Percentiles rank a stretch among this genome's conserved stretches.
Conservation (phyloP, 2,113 vertebrate genomes). For the Platysternon megacephalum region DNA sequence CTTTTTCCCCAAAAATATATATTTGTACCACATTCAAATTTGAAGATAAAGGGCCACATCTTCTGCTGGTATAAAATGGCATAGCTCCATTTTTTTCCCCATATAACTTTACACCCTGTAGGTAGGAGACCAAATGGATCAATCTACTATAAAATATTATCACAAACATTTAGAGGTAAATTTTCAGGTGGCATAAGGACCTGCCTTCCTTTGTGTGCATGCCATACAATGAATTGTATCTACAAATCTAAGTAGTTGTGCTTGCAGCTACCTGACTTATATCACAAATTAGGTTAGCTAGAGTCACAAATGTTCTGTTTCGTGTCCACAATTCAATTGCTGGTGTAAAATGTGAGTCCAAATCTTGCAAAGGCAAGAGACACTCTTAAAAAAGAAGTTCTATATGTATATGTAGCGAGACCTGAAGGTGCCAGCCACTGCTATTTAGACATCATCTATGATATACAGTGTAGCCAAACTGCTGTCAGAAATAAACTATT, state of each 20-base stretch:
- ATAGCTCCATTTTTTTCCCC: background rate
- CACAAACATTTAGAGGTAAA: background rate
- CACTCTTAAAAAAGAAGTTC: background rate
- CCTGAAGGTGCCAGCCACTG: constrained; percentile 12
- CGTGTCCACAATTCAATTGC: background rate
- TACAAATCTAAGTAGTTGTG: background rate
- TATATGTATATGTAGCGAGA: background rate
- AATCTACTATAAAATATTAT: background rate
- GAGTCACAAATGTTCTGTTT: background rate
- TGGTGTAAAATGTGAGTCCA: background rate
- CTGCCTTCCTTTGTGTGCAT: background rate
- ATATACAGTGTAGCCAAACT: constrained; percentile 13
- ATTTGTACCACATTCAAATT: constrained; percentile 21
- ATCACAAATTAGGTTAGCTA: background rate
- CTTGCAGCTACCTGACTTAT: background rate
- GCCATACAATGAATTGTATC: background rate
- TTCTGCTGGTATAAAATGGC: background rate
- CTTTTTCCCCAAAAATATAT: background rate
- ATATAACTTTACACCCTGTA: background rate
- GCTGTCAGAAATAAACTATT: constrained; percentile 45
- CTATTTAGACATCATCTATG: background rate
- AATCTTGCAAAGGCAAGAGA: background rate
- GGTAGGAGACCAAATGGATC: constrained; percentile 2
- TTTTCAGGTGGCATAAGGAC: background rate
- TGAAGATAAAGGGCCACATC: background rate